Percentiles rank a stretch among this genome's conserved stretches.
phyloP scores from a whole-genome alignment of 2,113 vertebrate species.

The Eolophus roseicapilla region DNA sequence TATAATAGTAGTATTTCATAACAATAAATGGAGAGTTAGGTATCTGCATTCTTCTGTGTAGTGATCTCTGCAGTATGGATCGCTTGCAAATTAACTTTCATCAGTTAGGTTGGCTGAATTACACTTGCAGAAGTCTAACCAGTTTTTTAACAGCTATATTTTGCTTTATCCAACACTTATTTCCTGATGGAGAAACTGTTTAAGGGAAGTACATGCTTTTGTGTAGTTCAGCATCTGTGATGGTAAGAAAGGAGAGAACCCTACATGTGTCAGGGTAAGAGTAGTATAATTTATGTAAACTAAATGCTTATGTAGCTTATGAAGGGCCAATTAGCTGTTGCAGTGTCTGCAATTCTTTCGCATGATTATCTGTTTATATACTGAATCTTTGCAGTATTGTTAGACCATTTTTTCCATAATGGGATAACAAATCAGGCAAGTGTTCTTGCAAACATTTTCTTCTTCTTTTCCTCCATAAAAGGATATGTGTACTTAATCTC shows the following conservation, averaged over 20 bases:
- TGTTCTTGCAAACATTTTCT: conserved; percentile 1
- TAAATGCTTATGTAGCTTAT: not conserved
- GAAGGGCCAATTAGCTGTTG: not conserved
- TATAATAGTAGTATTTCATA: not conserved
- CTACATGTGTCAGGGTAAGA: not conserved
- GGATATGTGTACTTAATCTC: conserved; percentile 4
- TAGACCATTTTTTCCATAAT: conserved; percentile 34
- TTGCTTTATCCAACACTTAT: not conserved
- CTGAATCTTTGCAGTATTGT: conserved; percentile 32
- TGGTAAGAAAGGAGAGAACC: not conserved
- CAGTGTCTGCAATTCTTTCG: not conserved
- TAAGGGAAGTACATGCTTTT: not conserved
- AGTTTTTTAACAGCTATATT: not conserved
- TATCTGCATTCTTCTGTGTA: not conserved
- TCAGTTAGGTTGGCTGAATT: not conserved
- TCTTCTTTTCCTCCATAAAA: conserved; percentile 51
- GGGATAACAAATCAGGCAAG: conserved; percentile 30
- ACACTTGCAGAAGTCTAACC: not conserved
- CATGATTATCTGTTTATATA: conserved; percentile 19
- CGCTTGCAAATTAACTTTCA: not conserved
- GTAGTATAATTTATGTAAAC: conserved; percentile 18
- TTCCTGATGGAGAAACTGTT: not conserved
- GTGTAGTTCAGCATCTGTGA: not conserved
- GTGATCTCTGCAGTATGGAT: not conserved
- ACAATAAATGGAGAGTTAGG: not conserved